Conservation (phyloP, 2,888 invertebrate species). For the Danaus chrysippus region DNA sequence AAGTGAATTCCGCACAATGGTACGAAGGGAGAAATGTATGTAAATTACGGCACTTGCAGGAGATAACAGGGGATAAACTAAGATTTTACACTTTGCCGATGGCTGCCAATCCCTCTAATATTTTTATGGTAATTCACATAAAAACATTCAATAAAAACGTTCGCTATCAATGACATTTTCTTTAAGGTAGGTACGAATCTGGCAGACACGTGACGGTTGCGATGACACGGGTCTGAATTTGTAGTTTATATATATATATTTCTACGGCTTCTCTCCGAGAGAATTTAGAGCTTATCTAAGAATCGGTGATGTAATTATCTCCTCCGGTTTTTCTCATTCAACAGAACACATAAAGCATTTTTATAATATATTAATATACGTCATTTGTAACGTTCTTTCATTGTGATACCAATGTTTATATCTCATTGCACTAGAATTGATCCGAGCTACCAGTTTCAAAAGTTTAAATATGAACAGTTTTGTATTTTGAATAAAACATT, state of each 20-base stretch:
- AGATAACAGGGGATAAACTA: slow-evolving; percentile 60
- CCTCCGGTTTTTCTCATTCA: slow-evolving; percentile 14
- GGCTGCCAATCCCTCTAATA: slow-evolving; percentile 76
- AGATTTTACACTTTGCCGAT: slow-evolving; percentile 71
- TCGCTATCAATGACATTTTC: slow-evolving; percentile 61
- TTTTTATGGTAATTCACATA: slow-evolving; percentile 76
- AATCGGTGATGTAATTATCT: slow-evolving; percentile 27
- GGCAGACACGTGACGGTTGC: slow-evolving; percentile 58
- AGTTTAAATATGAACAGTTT: no score
- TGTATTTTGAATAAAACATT: no score
- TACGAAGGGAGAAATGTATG: slow-evolving; percentile 55
- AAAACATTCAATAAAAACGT: slow-evolving; percentile 78
- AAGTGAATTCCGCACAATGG: slow-evolving; percentile 68
- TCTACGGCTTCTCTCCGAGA: slow-evolving; percentile 48
- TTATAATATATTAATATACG: no score
- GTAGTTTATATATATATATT: slow-evolving; percentile 65
- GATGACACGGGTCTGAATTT: slow-evolving; percentile 63
- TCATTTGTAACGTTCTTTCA: no score
- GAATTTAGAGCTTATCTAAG: slow-evolving; percentile 47
- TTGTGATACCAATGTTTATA: no score
- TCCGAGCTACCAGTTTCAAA: no score
- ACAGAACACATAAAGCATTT: background rate
- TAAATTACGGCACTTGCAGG: slow-evolving; percentile 47
- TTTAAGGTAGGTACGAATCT: slow-evolving; percentile 64
- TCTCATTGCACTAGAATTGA: no score